Evolutionary conservation across 1,140 invertebrate genomes (phyloP).

Genomic region (Papilio dardanus): DNA sequence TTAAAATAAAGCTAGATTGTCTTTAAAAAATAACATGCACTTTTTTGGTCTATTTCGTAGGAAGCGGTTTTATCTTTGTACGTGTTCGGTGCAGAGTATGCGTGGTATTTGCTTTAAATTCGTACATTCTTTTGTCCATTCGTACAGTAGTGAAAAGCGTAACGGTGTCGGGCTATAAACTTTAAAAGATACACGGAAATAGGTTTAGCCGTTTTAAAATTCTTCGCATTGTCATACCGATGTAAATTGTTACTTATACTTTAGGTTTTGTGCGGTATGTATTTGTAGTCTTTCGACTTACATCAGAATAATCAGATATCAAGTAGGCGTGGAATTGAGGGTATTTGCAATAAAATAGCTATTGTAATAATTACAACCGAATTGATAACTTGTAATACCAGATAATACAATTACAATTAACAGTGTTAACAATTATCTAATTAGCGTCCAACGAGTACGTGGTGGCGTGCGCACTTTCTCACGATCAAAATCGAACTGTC

Average conservation of each 20-base stretch:
- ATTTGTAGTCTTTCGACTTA: no score
- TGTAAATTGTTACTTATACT: neutral
- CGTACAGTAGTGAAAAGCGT: neutral
- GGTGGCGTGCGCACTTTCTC: no score
- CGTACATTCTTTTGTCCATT: slow-evolving; percentile 6
- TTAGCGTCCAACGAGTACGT: no score
- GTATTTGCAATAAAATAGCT: no score
- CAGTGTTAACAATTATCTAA: no score
- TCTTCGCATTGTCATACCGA: neutral
- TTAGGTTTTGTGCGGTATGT: neutral
- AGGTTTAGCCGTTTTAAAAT: slow-evolving; percentile 1
- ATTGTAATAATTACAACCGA: no score
- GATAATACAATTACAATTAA: no score
- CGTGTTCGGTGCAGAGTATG: neutral
- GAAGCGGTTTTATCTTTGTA: slow-evolving; percentile 6
- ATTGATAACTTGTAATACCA: no score
- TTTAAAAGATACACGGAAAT: slow-evolving; percentile 4
- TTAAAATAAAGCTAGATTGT: no score
- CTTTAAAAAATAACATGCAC: neutral
- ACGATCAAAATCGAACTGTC: no score
- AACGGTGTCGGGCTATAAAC: slow-evolving; percentile 8
- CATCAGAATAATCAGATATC: no score
- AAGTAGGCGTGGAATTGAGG: no score
- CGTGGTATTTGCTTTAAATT: slow-evolving; percentile 23
- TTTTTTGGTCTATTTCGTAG: neutral